Evolutionary conservation across 30 jellyfish, hydroid and myxozoan species (phyloP).

Genomic region (Hydractinia echinata): DNA sequence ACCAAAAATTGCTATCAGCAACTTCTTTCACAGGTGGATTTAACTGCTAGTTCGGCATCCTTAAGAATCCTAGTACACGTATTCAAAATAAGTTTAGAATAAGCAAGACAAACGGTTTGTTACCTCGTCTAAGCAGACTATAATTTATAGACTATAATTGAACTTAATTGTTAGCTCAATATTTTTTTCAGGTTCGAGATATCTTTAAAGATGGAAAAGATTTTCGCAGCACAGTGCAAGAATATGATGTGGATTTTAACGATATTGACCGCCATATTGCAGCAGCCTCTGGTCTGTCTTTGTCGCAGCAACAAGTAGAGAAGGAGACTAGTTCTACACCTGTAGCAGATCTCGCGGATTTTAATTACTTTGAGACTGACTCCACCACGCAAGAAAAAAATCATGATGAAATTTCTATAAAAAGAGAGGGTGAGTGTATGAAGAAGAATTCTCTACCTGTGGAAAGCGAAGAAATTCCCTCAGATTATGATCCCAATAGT

Average conservation of each 20-base stretch:
- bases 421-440: neutral
- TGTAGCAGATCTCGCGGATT: slow-evolving; percentile 15
- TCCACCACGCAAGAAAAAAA: neutral
- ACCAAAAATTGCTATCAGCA: too few species aligned
- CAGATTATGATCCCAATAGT: too few species aligned
- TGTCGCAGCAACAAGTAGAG: neutral
- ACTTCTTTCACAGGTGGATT: too few species aligned
- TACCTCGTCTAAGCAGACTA: too few species aligned
- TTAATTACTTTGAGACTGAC: neutral
- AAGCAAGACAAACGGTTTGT: too few species aligned
- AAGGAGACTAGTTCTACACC: neutral
- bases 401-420: neutral
- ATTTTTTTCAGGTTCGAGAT: slow-evolving; percentile 56
- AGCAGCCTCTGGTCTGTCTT: neutral
- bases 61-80: too few species aligned
- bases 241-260: slow-evolving; percentile 32
- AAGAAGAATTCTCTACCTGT: neutral
- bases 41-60: too few species aligned
- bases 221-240: slow-evolving; percentile 10
- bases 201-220: slow-evolving; percentile 45
- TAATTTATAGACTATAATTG: too few species aligned
- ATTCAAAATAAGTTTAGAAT: too few species aligned
- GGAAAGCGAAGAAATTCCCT: too few species aligned
- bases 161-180: neutral
- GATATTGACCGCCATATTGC: slow-evolving; percentile 42